Conservation (phyloP, 2,797 vertebrate species). For the Neoniphon sammara region DNA sequence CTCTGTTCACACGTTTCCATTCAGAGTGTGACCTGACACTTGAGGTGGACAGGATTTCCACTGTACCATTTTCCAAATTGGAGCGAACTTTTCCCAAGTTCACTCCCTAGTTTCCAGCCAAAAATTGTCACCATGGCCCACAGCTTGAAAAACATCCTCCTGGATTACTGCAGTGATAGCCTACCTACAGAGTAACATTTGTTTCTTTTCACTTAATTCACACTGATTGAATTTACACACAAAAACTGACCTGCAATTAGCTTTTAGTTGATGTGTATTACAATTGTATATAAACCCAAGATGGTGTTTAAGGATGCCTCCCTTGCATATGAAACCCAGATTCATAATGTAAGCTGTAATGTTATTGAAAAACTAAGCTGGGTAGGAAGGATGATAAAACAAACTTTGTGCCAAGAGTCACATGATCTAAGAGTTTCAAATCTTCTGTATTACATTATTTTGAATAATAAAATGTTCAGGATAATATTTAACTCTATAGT, state of each 20-base stretch:
- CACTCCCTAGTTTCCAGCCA: slow-evolving; percentile 67
- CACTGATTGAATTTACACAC: not conserved
- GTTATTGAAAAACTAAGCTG: not conserved
- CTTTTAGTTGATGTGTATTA: not conserved
- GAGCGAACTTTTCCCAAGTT: slow-evolving; percentile 61
- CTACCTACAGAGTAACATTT: slow-evolving; percentile 54
- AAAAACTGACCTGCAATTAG: not conserved
- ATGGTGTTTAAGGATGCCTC: not conserved
- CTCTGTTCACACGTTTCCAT: slow-evolving; percentile 45
- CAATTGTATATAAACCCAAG: not conserved
- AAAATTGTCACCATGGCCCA: slow-evolving; percentile 52
- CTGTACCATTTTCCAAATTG: slow-evolving; percentile 62
- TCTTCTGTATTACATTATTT: too few relatives aligned
- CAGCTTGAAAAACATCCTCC: slow-evolving; percentile 57
- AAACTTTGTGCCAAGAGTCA: not conserved
- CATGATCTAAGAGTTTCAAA: not conserved
- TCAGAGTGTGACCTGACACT: slow-evolving; percentile 61
- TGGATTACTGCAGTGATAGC: slow-evolving; percentile 17
- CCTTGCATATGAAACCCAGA: not conserved
- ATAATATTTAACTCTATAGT: not conserved
- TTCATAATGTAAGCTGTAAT: not conserved
- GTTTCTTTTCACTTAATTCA: slow-evolving; percentile 14
- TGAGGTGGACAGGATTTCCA: slow-evolving; percentile 76
- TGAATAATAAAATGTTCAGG: not conserved
- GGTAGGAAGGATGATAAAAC: not conserved